These are phyloP conservation scores for Aegotheles bennettii DNA, from an alignment of 2,113 vertebrate genomes.

Conservation along the genomic window DNA sequence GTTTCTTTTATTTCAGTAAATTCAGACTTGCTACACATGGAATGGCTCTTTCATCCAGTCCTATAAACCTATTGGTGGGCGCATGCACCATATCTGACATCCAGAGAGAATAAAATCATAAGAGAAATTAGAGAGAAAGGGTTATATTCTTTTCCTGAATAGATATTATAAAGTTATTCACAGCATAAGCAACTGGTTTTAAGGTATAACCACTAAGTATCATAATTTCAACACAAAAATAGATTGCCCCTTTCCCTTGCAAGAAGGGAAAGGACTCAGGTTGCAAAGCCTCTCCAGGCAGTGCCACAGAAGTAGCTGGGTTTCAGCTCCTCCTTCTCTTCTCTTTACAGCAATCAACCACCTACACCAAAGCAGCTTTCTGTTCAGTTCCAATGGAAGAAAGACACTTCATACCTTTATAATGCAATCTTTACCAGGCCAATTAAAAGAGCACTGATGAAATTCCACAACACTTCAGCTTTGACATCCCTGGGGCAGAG, in stretches of 20 bases:
- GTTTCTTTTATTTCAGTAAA: not conserved
- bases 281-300: not conserved
- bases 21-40: not conserved
- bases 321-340: not conserved
- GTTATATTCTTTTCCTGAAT: not conserved
- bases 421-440: not conserved
- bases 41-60: not conserved
- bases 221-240: not conserved
- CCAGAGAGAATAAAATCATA: not conserved
- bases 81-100: not conserved
- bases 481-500: not conserved
- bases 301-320: not conserved
- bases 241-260: not conserved
- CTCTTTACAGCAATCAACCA: not conserved
- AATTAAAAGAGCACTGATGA: not conserved
- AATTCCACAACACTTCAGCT: not conserved
- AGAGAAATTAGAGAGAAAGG: not conserved
- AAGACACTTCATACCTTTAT: not conserved
- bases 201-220: not conserved
- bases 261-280: not conserved
- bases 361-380: not conserved
- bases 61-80: not conserved
- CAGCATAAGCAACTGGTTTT: not conserved
- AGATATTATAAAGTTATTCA: not conserved
- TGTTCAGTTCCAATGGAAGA: not conserved